Conservation (phyloP, 2,888 invertebrate species). For the Incurvaria masculella region DNA sequence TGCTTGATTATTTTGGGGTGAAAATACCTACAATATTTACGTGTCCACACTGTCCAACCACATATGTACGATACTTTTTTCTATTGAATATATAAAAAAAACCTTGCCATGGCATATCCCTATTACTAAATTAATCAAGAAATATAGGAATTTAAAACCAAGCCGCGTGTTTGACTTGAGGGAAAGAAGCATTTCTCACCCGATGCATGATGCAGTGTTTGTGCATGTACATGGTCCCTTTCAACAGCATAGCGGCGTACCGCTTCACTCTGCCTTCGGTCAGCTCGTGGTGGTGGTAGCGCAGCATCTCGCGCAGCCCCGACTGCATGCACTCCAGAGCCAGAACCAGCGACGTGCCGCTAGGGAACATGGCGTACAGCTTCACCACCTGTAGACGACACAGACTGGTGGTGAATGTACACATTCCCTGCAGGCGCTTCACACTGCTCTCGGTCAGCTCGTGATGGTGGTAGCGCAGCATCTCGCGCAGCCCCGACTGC, state of each 20-base stretch:
- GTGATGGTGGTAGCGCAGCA: constrained; percentile 66
- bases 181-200: constrained; percentile 47
- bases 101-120: too few species aligned
- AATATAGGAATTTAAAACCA: too few species aligned
- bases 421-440: constrained; percentile 82
- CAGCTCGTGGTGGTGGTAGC: constrained; percentile 64
- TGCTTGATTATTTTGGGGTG: too few species aligned
- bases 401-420: constrained; percentile 82
- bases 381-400: constrained; percentile 81
- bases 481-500: constrained; percentile 83
- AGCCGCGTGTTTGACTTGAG: too few species aligned
- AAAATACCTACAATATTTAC: too few species aligned
- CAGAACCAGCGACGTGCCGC: constrained; percentile 83
- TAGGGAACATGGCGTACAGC: constrained; percentile 85
- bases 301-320: constrained; percentile 76
- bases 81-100: too few species aligned
- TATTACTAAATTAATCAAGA: too few species aligned
- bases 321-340: constrained; percentile 95
- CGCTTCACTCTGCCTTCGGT: constrained; percentile 75
- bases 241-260: constrained; percentile 86
- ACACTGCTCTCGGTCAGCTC: constrained; percentile 71
- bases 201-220: constrained; percentile 89
- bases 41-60: too few species aligned
- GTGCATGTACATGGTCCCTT: constrained; percentile 88
- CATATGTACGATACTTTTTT: too few species aligned